Evolutionary conservation across 37 sponge, comb jelly and placozoan genomes (phyloP), one percentile per base, ranked within the genome.

Genomic region (Tethya wilhelma): DNA sequence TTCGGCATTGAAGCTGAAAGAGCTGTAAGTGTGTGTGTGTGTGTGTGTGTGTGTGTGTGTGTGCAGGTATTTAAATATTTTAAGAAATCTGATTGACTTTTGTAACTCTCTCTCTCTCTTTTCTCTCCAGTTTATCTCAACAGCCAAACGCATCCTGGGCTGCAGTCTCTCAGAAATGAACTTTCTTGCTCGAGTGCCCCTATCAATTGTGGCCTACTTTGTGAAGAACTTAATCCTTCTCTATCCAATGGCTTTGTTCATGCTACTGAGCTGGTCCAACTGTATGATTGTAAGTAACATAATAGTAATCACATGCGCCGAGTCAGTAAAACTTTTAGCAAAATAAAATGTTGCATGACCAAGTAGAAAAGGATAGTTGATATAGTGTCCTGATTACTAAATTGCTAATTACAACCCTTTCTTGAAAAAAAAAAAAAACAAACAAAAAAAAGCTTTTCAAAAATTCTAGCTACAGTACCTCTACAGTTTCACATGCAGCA

Each of bases 1-100:
- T 62, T 87, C 0, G 64, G 53, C 32, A 17, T 97, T 22, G 30
- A 58, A 4, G 79, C 84, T 7, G 97, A 97, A 64, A 88, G 77
- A 43, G 57, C 59, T 20, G 92, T 91, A 67, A 53, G 77, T 83
- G n/a, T n/a, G n/a, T n/a, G n/a, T n/a, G n/a, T n/a, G n/a, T n/a
- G 46, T 60, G 55, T 49, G 55, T 49, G 55, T 49, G 55, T 49
- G 55, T 49, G 55, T 49, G 55, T 49, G 55, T 49, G 55, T 49
- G 55, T 49, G 55, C 17, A 17, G 11, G 55, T 49, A 17, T 49
- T 11, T 49, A 17, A 19, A 17, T 49, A 23, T 62, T n/a, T n/a
- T n/a, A n/a, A n/a, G n/a, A n/a, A n/a, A n/a, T n/a, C n/a, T n/a
- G n/a, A n/a, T n/a, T n/a, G n/a, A n/a, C n/a, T n/a, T n/a, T n/a